These are phyloP conservation scores for Philotrypesis tridentata DNA, from an alignment of 1,140 invertebrate genomes.

Conservation along the genomic window DNA sequence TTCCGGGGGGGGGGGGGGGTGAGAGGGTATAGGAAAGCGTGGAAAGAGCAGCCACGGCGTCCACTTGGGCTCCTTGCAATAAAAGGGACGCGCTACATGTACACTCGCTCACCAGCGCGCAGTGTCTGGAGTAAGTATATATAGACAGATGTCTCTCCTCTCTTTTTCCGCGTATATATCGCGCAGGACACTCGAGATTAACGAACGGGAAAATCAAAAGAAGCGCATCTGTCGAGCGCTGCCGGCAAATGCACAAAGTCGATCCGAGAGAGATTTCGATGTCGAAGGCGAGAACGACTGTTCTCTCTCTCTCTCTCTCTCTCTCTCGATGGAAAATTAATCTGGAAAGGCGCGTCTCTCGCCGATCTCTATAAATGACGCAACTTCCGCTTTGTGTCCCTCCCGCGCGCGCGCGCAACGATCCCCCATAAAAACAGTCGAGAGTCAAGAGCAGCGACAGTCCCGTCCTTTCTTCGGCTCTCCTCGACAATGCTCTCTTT, in stretches of 20 bases:
- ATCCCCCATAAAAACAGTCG: background rate
- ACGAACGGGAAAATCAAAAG: constrained; percentile 15
- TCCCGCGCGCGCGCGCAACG: background rate
- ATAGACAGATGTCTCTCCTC: too few relatives aligned
- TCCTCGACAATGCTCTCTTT: constrained; percentile 15
- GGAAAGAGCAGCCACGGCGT: background rate
- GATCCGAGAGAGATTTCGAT: background rate
- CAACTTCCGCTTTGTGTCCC: background rate
- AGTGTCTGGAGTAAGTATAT: background rate
- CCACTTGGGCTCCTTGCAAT: background rate
- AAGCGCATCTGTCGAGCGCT: background rate
- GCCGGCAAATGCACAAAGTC: background rate
- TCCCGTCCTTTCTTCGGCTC: background rate
- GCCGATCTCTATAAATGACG: background rate
- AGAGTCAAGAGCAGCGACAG: background rate
- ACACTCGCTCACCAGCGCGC: too few relatives aligned
- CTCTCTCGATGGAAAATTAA: too few relatives aligned
- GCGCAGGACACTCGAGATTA: constrained; percentile 18
- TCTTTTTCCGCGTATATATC: too few relatives aligned
- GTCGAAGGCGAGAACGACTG: too few relatives aligned
- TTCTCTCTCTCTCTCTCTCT: too few relatives aligned
- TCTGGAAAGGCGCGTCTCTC: too few relatives aligned
- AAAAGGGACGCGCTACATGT: background rate
- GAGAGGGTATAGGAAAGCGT: too few relatives aligned
- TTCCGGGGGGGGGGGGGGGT: too few relatives aligned